A percentile compares a stretch with the other conserved stretches of the same genome.
Conservation (phyloP, 2,797 vertebrate species). For the Glyptemys insculpta region DNA sequence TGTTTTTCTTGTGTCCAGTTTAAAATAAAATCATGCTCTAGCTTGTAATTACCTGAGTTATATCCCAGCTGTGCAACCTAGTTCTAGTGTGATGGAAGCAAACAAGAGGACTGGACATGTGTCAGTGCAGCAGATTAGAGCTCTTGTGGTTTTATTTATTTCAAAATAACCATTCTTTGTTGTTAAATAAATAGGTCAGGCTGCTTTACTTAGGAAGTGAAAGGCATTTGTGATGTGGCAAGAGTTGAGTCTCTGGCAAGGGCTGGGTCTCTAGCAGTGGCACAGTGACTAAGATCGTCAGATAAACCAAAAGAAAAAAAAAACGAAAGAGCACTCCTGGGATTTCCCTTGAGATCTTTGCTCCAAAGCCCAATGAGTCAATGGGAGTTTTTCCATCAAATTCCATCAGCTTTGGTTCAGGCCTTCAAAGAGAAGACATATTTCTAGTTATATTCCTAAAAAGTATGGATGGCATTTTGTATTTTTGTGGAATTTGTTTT, state of each 20-base stretch:
- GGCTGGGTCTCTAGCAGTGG: background rate
- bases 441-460: background rate
- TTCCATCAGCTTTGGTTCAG: background rate
- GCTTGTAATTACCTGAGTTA: slow-evolving; percentile 77
- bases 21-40: slow-evolving; percentile 70
- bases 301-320: background rate
- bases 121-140: slow-evolving; percentile 29
- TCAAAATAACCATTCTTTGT: slow-evolving; percentile 46
- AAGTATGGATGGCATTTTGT: background rate
- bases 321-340: background rate
- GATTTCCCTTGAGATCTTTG: background rate
- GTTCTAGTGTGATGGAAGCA: background rate
- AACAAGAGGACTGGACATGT: background rate
- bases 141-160: slow-evolving; percentile 32
- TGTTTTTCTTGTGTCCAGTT: slow-evolving; percentile 68
- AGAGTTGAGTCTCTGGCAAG: background rate
- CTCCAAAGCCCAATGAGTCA: background rate
- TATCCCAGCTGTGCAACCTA: slow-evolving; percentile 50
- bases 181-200: slow-evolving; percentile 2
- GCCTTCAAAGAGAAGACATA: background rate
- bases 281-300: background rate
- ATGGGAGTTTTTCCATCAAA: background rate
- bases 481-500: background rate
- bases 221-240: background rate
- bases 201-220: slow-evolving; percentile 4